phyloP scores from a whole-genome alignment of 1,140 invertebrate genomes.

The Nomia melanderi region DNA sequence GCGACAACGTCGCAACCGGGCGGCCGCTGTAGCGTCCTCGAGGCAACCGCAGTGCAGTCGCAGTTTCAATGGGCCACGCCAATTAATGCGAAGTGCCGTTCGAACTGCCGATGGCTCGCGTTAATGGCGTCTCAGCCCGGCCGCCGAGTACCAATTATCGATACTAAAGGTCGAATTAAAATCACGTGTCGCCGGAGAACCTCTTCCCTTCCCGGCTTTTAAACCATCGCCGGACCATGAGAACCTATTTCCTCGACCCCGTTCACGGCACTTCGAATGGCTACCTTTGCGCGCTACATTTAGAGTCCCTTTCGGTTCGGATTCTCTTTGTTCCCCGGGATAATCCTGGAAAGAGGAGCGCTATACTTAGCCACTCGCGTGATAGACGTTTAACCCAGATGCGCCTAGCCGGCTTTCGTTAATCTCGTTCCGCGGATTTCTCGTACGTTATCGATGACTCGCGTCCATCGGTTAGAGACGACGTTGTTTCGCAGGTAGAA shows the following conservation, averaged over 20 bases:
- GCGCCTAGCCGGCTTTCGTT: no score
- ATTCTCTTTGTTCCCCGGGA: no score
- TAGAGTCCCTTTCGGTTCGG: no score
- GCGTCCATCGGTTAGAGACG: no score
- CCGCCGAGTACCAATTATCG: slow-evolving; percentile 32
- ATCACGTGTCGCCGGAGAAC: background rate
- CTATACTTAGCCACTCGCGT: no score
- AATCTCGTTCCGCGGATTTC: no score
- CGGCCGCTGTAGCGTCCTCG: slow-evolving; percentile 9
- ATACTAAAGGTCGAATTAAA: slow-evolving; percentile 15
- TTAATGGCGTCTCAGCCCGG: slow-evolving; percentile 26
- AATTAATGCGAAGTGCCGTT: slow-evolving; percentile 41
- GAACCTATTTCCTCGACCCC: background rate
- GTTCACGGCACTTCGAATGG: background rate
- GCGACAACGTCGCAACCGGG: background rate
- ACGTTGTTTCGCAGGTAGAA: no score
- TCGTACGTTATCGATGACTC: no score
- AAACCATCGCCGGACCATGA: background rate
- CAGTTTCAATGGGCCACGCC: slow-evolving; percentile 41
- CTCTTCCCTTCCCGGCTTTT: background rate
- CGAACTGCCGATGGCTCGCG: slow-evolving; percentile 26
- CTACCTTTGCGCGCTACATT: no score
- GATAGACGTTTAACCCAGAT: no score
- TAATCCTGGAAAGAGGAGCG: no score
- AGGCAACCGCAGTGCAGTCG: slow-evolving; percentile 40